Evolutionary conservation across 2,113 vertebrate genomes (phyloP).

Genomic region (Corythornis cristatus): DNA sequence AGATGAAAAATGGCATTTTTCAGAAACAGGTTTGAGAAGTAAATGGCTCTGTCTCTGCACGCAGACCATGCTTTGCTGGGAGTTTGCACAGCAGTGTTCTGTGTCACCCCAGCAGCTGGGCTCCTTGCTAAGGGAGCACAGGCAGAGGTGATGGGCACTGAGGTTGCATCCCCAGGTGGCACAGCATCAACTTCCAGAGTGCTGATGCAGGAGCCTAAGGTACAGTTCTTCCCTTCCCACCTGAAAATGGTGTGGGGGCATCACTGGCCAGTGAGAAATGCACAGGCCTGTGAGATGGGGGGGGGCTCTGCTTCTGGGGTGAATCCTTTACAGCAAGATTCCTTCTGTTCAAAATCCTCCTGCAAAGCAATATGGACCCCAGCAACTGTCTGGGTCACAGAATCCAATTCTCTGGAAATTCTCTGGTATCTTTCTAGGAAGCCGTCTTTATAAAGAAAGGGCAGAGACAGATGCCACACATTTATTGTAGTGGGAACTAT

Average conservation of each 20-base stretch:
- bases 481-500: not conserved
- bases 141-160: too few relatives aligned
- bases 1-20: not conserved
- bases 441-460: not conserved
- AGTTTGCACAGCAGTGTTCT: not conserved
- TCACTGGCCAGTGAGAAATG: not conserved
- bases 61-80: accelerated
- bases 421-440: not conserved
- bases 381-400: not conserved
- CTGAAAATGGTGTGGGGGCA: not conserved
- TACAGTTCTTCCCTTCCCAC: not conserved
- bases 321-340: too few relatives aligned
- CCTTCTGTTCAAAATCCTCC: not conserved
- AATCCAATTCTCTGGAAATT: not conserved
- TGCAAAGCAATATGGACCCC: accelerated
- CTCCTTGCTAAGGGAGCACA: not conserved
- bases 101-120: too few relatives aligned
- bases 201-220: not conserved
- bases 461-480: not conserved
- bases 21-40: not conserved
- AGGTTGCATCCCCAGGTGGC: not conserved
- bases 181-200: accelerated
- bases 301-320: not conserved
- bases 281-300: not conserved
- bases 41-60: accelerated